phyloP scores from a whole-genome alignment of 2,113 vertebrate species.

The Rhinoderma darwinii region DNA sequence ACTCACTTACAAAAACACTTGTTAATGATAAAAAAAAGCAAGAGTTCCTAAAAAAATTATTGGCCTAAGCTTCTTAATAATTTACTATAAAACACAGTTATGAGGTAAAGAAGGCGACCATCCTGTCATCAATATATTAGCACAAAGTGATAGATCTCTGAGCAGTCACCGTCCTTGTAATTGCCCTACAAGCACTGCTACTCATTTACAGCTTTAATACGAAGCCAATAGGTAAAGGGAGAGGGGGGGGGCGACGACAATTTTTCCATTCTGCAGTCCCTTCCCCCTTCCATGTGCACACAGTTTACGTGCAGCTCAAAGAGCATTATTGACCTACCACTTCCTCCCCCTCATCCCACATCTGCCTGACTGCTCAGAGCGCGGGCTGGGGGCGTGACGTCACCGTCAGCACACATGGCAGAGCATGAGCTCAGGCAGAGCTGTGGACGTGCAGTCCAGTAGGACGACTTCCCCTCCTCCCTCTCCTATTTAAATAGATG shows the following conservation, averaged over 20 bases:
- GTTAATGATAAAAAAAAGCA: no score
- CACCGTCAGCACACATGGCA: slow-evolving; percentile 31
- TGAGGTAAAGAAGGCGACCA: no score
- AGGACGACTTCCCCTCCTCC: slow-evolving; percentile 39
- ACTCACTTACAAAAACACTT: no score
- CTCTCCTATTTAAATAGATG: slow-evolving; percentile 54
- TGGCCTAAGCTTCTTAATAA: not conserved
- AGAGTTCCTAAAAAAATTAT: no score
- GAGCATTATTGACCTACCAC: slow-evolving; percentile 52
- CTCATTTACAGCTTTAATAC: slow-evolving; percentile 9
- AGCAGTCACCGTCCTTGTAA: not conserved
- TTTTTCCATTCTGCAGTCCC: not conserved
- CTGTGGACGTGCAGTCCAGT: slow-evolving; percentile 36
- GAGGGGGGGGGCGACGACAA: not conserved
- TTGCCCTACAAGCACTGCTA: not conserved
- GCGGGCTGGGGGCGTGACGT: slow-evolving; percentile 24
- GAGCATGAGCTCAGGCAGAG: slow-evolving; percentile 6
- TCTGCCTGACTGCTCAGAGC: slow-evolving; percentile 46
- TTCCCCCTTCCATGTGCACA: slow-evolving; percentile 44
- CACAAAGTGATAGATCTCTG: not conserved
- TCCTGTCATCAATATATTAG: no score
- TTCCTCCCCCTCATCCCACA: slow-evolving; percentile 54
- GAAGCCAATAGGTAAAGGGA: not conserved
- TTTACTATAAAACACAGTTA: not conserved
- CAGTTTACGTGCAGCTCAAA: slow-evolving; percentile 57